A percentile compares a stretch with the other conserved stretches of the same genome.
phyloP scores from a whole-genome alignment of 2,888 invertebrate species.

The Drosophila putrida region DNA sequence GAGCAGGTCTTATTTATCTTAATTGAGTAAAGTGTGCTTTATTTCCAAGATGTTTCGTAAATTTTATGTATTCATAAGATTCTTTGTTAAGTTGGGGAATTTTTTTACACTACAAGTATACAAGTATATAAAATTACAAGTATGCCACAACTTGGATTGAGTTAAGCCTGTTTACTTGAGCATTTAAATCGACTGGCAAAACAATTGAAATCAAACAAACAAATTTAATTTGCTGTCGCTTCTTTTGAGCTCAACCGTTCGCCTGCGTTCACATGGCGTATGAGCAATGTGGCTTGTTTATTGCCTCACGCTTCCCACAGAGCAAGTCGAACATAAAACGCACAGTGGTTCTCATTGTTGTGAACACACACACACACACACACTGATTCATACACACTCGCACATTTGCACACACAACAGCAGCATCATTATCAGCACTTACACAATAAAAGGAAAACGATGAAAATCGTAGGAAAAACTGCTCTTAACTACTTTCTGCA shows the following conservation, averaged over 20 bases:
- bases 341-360: slow-evolving; percentile 55
- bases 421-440: slow-evolving; percentile 77
- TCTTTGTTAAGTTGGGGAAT: not conserved
- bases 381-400: slow-evolving; percentile 15
- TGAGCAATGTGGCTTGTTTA: slow-evolving; percentile 74
- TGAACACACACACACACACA: slow-evolving; percentile 17
- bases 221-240: slow-evolving; percentile 63
- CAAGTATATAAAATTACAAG: not conserved
- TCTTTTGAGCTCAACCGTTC: slow-evolving; percentile 8
- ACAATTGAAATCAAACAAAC: slow-evolving; percentile 61
- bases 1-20: not conserved
- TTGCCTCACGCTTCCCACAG: slow-evolving; percentile 56
- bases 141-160: not conserved
- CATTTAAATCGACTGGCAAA: slow-evolving; percentile 60
- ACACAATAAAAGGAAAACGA: slow-evolving; percentile 41
- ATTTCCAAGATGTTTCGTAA: not conserved
- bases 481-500: slow-evolving; percentile 81
- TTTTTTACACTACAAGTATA: not conserved
- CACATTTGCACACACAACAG: slow-evolving; percentile 39
- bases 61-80: not conserved
- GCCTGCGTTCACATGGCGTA: slow-evolving; percentile 57
- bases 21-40: not conserved
- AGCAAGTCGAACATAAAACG: slow-evolving; percentile 58
- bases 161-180: slow-evolving; percentile 35
- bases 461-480: slow-evolving; percentile 61